These are phyloP conservation scores for Ylistrum balloti DNA, from an alignment of 1,140 invertebrate genomes.

Conservation along the genomic window DNA sequence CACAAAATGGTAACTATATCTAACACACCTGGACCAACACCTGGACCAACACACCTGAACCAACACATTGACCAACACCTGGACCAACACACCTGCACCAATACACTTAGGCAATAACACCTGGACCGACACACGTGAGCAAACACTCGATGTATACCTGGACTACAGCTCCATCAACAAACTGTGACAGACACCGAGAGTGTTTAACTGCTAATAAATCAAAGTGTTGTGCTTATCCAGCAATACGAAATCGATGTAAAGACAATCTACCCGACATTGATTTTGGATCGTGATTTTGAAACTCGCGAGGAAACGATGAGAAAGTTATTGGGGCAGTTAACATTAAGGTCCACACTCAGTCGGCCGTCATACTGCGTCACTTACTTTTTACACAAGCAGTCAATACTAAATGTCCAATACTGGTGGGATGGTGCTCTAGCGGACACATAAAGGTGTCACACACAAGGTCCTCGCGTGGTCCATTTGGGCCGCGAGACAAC, in stretches of 20 bases:
- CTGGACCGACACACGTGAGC: too few species aligned
- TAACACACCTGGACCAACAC: too few species aligned
- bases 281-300: slow-evolving; percentile 16
- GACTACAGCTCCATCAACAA: background rate
- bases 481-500: too few species aligned
- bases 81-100: too few species aligned
- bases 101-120: too few species aligned
- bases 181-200: background rate
- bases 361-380: background rate
- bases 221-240: background rate
- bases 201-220: background rate
- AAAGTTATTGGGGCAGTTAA: background rate
- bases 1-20: too few species aligned
- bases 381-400: background rate
- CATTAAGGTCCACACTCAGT: background rate
- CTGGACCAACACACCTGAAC: too few species aligned
- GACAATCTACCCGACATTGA: slow-evolving; percentile 3
- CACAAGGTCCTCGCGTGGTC: too few species aligned
- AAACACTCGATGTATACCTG: too few species aligned
- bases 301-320: background rate
- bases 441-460: background rate
- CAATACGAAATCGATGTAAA: background rate
- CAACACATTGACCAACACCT: too few species aligned
- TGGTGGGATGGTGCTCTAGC: too few species aligned
- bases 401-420: background rate